phyloP scores from a whole-genome alignment of 2,888 invertebrate species.

The Apodemia hepburni region DNA sequence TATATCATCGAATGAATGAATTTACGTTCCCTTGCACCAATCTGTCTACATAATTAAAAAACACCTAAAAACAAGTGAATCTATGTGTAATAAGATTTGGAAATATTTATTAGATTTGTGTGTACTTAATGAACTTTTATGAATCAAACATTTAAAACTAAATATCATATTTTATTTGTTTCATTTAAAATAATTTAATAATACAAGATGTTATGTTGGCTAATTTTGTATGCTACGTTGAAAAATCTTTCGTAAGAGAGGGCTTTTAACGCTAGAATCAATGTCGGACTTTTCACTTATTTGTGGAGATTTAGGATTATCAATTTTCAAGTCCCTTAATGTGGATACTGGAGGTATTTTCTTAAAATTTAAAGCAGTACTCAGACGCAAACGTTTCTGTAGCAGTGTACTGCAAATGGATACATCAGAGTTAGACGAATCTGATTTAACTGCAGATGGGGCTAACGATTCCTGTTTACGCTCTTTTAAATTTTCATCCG shows the following conservation, averaged over 20 bases:
- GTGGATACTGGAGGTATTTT: too few species aligned
- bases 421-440: background rate
- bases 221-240: background rate
- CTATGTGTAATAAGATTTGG: too few species aligned
- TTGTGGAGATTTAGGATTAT: background rate
- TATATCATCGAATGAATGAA: too few species aligned
- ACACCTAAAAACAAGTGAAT: too few species aligned
- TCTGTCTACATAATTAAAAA: too few species aligned
- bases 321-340: background rate
- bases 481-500: background rate
- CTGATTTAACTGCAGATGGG: background rate
- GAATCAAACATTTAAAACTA: too few species aligned
- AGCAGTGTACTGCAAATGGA: constrained; percentile 8
- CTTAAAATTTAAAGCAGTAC: background rate
- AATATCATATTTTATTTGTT: too few species aligned
- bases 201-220: too few species aligned
- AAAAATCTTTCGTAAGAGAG: background rate
- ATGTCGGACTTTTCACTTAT: background rate
- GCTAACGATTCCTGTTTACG: background rate
- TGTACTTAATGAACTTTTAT: too few species aligned
- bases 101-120: too few species aligned
- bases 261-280: background rate
- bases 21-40: too few species aligned
- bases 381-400: constrained; percentile 15
- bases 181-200: too few species aligned